phyloP scores from a whole-genome alignment of 53 echinoderm and acorn worm species.

The Stichopus horrens region DNA sequence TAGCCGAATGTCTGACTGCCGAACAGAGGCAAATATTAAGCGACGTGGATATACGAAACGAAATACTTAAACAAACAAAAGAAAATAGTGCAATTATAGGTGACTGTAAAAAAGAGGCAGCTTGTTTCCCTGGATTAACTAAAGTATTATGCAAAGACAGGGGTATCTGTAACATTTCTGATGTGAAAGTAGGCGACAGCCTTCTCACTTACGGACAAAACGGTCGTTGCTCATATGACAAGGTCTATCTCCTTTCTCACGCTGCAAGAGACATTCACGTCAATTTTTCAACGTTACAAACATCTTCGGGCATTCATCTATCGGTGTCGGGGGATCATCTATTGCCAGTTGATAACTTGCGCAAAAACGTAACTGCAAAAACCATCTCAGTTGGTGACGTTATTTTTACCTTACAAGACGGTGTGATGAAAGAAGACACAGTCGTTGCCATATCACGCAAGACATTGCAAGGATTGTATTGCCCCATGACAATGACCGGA shows the following conservation, averaged over 20 bases:
- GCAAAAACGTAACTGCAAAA: no score
- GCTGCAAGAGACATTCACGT: not conserved
- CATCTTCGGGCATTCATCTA: not conserved
- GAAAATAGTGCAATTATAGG: no score
- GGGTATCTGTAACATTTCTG: no score
- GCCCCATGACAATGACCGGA: not conserved
- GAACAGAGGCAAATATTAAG: no score
- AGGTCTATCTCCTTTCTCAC: slow-evolving; percentile 21
- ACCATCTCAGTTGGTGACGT: no score
- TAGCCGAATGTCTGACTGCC: no score
- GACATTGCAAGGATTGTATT: not conserved
- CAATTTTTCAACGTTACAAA: not conserved
- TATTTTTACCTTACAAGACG: no score
- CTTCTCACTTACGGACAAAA: not conserved
- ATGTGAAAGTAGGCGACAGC: not conserved
- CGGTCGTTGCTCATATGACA: not conserved
- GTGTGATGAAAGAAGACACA: not conserved
- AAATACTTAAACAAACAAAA: no score
- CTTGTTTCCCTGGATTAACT: no score
- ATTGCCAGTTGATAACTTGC: not conserved
- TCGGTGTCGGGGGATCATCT: not conserved
- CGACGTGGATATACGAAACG: no score
- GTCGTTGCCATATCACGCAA: not conserved
- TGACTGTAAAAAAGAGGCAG: no score
- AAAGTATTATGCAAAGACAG: no score